Base-by-base conservation (phyloP, 2,113 vertebrate genomes). In the Lucifuga dentata region DNA sequence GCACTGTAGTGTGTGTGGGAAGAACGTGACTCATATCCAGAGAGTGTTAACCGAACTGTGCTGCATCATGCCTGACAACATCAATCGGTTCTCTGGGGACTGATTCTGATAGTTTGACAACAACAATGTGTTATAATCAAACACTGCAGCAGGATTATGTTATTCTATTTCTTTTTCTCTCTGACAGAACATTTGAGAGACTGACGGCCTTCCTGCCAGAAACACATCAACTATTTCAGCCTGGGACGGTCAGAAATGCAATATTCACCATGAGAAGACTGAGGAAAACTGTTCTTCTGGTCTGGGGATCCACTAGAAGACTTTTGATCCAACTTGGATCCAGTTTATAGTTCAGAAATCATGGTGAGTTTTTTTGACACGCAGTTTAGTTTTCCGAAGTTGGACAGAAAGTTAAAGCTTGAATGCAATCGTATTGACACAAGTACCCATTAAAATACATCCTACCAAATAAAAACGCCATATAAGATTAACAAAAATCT, bases 61-160 rank as follows among this genome's bases (percentile, higher is more conserved):
- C 86, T 84, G 85, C 75, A 87, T 91, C 90, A 88, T 78, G 76
- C 70, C 83, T 77, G 70, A 85, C 77, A 56, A 43, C 55, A 84
- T 81, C 78, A 52, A 43, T 67, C 5, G 2, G 63, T 33, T 33
- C 69, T 72, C 55, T 20, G 67, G 60, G 56, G 72, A 55, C 16
- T 23, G 11, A 73, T 78, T 78, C 62, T 80, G 75, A 76, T 73
- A 43, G 50, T 58, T 58, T 83, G 77, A 85, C 84, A 79, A 57
- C 21, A 57, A 70, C 44, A 60, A 15, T 51, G 59, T 62, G 50
- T 59, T 76, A 57, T 41, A 49, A 69, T 84, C 29, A 68, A 73
- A 73, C 46, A 36, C 5, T 40, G 65, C 11, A 67, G 38, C 5
- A 19, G 19, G 68, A 64, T 66, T 20, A 23, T 26, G n/a, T 50